A percentile compares a stretch with the other conserved stretches of the same genome.
Evolutionary conservation across 2,888 invertebrate genomes (phyloP).

Genomic region (Trissoscelio sp.): DNA sequence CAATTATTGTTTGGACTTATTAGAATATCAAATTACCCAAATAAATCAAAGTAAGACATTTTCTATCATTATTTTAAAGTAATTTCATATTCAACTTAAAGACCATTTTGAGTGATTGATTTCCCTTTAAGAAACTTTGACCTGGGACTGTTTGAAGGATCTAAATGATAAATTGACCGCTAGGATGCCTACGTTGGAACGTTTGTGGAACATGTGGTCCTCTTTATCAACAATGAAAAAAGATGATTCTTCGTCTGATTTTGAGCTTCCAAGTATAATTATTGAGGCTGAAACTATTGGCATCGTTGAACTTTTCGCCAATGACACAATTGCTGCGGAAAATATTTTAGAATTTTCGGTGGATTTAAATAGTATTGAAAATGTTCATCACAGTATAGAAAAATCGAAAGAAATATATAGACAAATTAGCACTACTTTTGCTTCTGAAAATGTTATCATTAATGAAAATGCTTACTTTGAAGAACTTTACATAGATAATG

Average conservation of each 20-base stretch:
- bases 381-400: not conserved
- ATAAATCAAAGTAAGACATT: conserved; percentile 45
- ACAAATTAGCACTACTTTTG: not conserved
- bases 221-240: conserved; percentile 68
- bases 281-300: conserved; percentile 66
- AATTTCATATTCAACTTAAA: not conserved
- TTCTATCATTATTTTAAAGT: not conserved
- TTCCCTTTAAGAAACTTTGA: conserved; percentile 21
- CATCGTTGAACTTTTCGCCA: conserved; percentile 46
- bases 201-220: conserved; percentile 70
- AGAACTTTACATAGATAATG: conserved; percentile 71
- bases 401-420: conserved; percentile 9
- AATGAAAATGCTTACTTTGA: conserved; percentile 71
- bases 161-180: conserved; percentile 70
- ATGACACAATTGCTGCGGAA: not conserved
- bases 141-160: conserved; percentile 71
- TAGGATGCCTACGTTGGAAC: conserved; percentile 71
- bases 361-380: conserved; percentile 1
- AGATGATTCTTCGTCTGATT: conserved; percentile 36
- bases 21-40: conserved; percentile 31
- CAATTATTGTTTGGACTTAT: conserved; percentile 16
- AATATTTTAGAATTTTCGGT: conserved; percentile 31
- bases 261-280: conserved; percentile 68
- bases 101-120: conserved; percentile 4
- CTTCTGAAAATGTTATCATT: conserved; percentile 63